Evolutionary conservation across 2,888 invertebrate species (phyloP).

Genomic region (Creontiades dilutus): DNA sequence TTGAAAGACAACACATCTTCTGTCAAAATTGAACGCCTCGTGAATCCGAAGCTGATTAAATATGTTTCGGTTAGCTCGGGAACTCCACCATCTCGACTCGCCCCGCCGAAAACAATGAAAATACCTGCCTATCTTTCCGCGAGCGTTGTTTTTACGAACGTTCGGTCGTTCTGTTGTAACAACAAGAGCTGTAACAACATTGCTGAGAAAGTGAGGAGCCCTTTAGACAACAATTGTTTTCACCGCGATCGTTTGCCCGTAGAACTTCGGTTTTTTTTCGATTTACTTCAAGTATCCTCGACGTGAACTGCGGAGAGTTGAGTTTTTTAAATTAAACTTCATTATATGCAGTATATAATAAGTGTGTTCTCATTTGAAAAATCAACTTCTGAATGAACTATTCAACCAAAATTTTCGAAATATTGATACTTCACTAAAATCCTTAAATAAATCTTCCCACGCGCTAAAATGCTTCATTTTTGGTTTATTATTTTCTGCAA

Average conservation of each 20-base stretch:
- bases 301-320: too few relatives aligned
- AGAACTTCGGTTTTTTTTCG: not conserved
- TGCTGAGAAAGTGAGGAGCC: not conserved
- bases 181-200: constrained; percentile 11
- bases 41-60: not conserved
- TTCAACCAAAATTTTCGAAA: too few relatives aligned
- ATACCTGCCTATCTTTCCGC: not conserved
- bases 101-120: not conserved
- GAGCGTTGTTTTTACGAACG: not conserved
- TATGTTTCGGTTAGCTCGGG: not conserved
- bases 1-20: not conserved
- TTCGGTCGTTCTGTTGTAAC: not conserved
- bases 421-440: too few relatives aligned
- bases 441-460: too few relatives aligned
- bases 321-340: too few relatives aligned
- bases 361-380: too few relatives aligned
- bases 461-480: too few relatives aligned
- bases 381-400: too few relatives aligned
- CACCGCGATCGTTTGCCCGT: not conserved
- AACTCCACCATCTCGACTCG: not conserved
- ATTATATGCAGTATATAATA: too few relatives aligned
- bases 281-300: too few relatives aligned
- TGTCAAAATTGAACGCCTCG: not conserved
- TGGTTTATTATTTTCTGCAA: too few relatives aligned
- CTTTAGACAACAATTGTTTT: not conserved